Base-by-base conservation (phyloP, 2,113 vertebrate genomes). In the Oncorhynchus kisutch region DNA sequence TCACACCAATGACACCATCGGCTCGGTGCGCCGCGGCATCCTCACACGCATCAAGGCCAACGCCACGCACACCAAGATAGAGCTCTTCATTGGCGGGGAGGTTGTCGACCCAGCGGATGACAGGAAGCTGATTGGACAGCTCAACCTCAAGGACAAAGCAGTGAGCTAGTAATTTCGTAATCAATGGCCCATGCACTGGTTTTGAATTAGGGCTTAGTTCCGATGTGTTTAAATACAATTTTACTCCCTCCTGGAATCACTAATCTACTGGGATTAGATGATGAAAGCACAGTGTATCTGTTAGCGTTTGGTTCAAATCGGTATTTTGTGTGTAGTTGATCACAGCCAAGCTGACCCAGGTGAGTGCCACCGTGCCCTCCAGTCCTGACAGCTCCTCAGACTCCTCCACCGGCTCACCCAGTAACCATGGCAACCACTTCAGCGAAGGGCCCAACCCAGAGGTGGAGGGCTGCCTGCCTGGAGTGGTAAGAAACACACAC, bases 321-420 rank as follows among this genome's bases (percentile, higher is more conserved):
- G 51, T 54, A 1, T 54, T 34, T 6, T 34, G 31, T 18, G 51
- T 54, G 5, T 34, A 97, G 96, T 89, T 97, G 87, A 97, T 97
- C 86, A 97, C 96, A 31, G 96, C 96, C 75, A 97, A 97, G 92
- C 95, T 97, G 82, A 97, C 96, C 29, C 96, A 97, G 88, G 95
- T 96, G 90, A 97, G 95, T 92, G 94, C 95, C 87, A 97, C 96
- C 87, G 96, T 96, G 95, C 96, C 96, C 87, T 97, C 96, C 87
- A 97, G 96, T 83, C 96, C 96, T 78, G 96, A 97, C 89, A 95
- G 95, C 84, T 96, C 95, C 84, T 97, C 96, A 74, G 96, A 97
- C 88, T 97, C 96, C 75, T 97, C 96, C 87, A 97, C 96, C 84
- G 96, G 96, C 66, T 97, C 96, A 83, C 96, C 96, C n/a, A 94